Conservation (phyloP, 2,797 vertebrate genomes). For the Mycteria americana region DNA sequence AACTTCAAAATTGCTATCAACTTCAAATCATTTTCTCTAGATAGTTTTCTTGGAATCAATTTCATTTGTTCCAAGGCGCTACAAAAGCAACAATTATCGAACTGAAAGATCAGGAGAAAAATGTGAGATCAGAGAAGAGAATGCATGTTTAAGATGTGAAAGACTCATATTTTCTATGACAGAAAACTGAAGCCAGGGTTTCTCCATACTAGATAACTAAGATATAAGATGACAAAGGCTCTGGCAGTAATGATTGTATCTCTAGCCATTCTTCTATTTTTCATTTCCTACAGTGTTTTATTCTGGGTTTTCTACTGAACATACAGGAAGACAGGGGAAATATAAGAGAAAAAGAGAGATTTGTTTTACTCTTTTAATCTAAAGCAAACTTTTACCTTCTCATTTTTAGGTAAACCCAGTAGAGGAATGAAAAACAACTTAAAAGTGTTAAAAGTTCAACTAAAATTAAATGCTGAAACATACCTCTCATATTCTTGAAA, state of each 20-base stretch:
- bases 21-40: not conserved
- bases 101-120: not conserved
- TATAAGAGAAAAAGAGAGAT: not conserved
- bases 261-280: not conserved
- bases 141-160: not conserved
- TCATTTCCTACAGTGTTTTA: not conserved
- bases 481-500: not conserved
- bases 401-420: not conserved
- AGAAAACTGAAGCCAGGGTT: not conserved
- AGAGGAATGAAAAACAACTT: not conserved
- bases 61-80: not conserved
- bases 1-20: not conserved
- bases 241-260: not conserved
- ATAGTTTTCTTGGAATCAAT: not conserved
- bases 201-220: not conserved
- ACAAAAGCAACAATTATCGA: not conserved
- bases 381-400: not conserved
- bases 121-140: not conserved
- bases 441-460: not conserved
- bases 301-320: not conserved
- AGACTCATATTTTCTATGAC: not conserved
- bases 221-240: not conserved
- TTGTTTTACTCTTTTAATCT: not conserved
- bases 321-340: not conserved
- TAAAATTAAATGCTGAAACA: not conserved